These are phyloP conservation scores for Lophotriccus pileatus DNA, from an alignment of 2,797 vertebrate species.

Conservation along the genomic window DNA sequence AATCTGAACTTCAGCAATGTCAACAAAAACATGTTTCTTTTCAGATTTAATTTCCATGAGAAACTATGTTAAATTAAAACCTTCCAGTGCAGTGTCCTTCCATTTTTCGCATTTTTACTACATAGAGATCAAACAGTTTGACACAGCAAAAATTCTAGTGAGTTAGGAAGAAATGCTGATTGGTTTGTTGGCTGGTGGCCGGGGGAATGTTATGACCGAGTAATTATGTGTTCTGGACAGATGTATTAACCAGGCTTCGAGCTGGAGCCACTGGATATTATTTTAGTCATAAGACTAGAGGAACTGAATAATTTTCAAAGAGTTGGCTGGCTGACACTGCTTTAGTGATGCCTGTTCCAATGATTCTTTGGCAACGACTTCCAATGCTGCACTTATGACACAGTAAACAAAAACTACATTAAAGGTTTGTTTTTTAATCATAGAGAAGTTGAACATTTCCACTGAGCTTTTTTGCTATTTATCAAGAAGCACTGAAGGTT, in stretches of 20 bases:
- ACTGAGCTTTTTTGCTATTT: constrained; percentile 69
- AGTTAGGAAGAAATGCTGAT: constrained; percentile 81
- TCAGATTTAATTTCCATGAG: constrained; percentile 77
- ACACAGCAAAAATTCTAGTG: constrained; percentile 82
- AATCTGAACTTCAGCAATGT: constrained; percentile 49
- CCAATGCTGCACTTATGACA: constrained; percentile 78
- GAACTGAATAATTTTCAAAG: constrained; percentile 82
- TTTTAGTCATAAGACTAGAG: constrained; percentile 84
- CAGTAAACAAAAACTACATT: constrained; percentile 83
- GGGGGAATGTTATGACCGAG: constrained; percentile 87
- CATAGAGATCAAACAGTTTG: constrained; percentile 87
- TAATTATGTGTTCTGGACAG: constrained; percentile 90
- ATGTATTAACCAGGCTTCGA: constrained; percentile 90
- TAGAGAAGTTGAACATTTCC: constrained; percentile 73
- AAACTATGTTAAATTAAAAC: constrained; percentile 79
- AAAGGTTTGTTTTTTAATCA: constrained; percentile 79
- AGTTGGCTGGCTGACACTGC: constrained; percentile 76
- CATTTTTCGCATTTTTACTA: constrained; percentile 78
- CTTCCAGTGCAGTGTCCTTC: constrained; percentile 72
- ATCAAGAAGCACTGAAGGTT: constrained; percentile 68
- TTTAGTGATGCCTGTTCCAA: constrained; percentile 77
- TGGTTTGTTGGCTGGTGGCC: constrained; percentile 84
- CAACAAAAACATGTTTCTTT: constrained; percentile 73
- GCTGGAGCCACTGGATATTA: constrained; percentile 92
- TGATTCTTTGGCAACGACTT: constrained; percentile 79